Conservation (phyloP, 1,140 invertebrate genomes). For the Anoplophora glabripennis region DNA sequence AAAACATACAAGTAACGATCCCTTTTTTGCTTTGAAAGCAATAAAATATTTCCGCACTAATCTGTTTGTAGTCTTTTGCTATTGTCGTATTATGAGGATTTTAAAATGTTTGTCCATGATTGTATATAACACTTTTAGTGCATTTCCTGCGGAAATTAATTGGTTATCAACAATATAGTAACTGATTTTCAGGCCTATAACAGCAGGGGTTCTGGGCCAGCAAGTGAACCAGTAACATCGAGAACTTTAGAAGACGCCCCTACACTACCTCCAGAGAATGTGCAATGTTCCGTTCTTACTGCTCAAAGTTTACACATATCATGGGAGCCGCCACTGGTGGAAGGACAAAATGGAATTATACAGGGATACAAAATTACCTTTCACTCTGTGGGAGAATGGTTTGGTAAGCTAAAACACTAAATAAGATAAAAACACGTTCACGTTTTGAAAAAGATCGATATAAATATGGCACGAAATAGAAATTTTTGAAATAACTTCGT, state of each 20-base stretch:
- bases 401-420: conserved; percentile 55
- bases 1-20: too few species aligned
- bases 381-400: conserved; percentile 67
- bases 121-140: background rate
- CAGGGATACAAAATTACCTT: conserved; percentile 86
- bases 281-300: conserved; percentile 72
- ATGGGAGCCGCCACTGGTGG: conserved; percentile 79
- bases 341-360: conserved; percentile 81
- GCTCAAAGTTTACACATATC: conserved; percentile 81
- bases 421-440: background rate
- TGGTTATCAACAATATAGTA: background rate
- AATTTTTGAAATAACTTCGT: too few species aligned
- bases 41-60: too few species aligned
- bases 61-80: too few species aligned
- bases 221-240: conserved; percentile 75
- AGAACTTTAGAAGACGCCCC: conserved; percentile 76
- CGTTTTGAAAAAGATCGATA: too few species aligned
- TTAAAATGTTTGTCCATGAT: too few species aligned
- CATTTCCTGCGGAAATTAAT: background rate
- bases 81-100: too few species aligned
- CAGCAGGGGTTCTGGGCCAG: conserved; percentile 82
- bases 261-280: conserved; percentile 73
- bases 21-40: too few species aligned
- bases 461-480: too few species aligned
- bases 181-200: conserved; percentile 69